Conservation (phyloP, 1,140 invertebrate species). For the Plutomurus gul region DNA sequence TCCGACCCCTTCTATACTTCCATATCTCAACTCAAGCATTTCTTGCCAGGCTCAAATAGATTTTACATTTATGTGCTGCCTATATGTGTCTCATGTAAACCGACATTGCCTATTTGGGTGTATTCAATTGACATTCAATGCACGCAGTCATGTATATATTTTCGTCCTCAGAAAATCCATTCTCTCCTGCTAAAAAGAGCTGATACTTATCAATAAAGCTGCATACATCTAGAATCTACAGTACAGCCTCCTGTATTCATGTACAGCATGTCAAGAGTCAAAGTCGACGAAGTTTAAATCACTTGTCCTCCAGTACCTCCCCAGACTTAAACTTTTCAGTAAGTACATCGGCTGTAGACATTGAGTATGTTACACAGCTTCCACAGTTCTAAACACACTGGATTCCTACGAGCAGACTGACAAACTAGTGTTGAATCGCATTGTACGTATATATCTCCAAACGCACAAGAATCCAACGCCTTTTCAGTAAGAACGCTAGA, state of each 20-base stretch:
- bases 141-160: constrained; percentile 37
- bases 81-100: neutral
- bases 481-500: neutral
- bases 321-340: too few species aligned
- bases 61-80: constrained; percentile 8
- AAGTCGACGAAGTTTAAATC: too few species aligned
- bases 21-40: neutral
- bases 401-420: too few species aligned
- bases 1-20: neutral
- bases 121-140: constrained; percentile 42
- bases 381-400: too few species aligned
- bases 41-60: neutral
- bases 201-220: neutral
- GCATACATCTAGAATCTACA: neutral
- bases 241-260: too few species aligned
- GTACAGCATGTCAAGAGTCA: too few species aligned
- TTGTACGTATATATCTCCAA: too few species aligned
- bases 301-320: too few species aligned
- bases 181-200: neutral
- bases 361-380: too few species aligned
- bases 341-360: too few species aligned
- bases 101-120: neutral
- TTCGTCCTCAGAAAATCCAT: constrained; percentile 30
- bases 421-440: too few species aligned
- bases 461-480: too few species aligned